These are phyloP conservation scores for Plutomurus gul DNA, from an alignment of 1,140 invertebrate species.

Conservation along the genomic window DNA sequence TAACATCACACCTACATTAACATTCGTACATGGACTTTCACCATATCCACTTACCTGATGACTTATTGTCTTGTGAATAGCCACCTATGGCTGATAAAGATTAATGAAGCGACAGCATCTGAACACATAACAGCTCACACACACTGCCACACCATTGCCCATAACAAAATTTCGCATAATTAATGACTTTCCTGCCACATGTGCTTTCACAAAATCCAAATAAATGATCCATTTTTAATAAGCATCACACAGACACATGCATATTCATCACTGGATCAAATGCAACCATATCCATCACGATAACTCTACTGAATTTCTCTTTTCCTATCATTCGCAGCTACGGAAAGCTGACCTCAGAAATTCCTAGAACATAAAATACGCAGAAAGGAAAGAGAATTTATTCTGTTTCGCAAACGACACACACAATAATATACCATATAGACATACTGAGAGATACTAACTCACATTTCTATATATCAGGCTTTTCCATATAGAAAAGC, in stretches of 20 bases:
- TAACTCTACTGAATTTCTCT: too few species aligned
- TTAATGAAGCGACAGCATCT: not conserved
- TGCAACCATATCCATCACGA: not conserved
- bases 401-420: not conserved
- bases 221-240: not conserved
- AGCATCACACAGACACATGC: not conserved
- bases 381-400: conserved; percentile 17
- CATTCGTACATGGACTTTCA: conserved; percentile 1
- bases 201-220: not conserved
- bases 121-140: not conserved
- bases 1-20: not conserved
- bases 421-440: not conserved
- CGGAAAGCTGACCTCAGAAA: not conserved
- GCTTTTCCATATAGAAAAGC: too few species aligned
- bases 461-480: too few species aligned
- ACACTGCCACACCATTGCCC: not conserved
- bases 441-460: too few species aligned
- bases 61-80: too few species aligned
- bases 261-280: not conserved
- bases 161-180: not conserved
- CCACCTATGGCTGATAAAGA: not conserved
- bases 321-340: too few species aligned
- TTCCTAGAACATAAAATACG: conserved; percentile 17
- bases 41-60: too few species aligned
- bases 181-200: not conserved